A percentile compares a stretch with the other conserved stretches of the same genome.
Evolutionary conservation across 2,888 invertebrate species (phyloP).

Genomic region (Crocallis elinguaria): DNA sequence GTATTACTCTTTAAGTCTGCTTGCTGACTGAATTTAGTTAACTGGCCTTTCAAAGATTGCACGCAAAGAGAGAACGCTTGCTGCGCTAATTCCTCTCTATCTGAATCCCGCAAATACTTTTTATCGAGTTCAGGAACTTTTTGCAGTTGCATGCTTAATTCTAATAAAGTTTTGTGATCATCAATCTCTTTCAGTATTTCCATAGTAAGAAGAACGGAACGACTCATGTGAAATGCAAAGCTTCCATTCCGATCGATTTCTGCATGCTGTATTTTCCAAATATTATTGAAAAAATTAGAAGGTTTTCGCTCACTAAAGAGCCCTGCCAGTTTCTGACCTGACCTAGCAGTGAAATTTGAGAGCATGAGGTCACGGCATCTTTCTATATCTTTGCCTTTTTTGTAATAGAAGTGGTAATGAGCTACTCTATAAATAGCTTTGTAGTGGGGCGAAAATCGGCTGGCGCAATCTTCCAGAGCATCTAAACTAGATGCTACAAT

Average conservation of each 20-base stretch:
- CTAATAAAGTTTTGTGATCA: conserved; percentile 92
- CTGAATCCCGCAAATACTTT: conserved; percentile 94
- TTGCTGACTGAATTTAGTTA: conserved; percentile 82
- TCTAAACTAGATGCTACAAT: conserved; percentile 88
- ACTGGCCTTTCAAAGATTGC: conserved; percentile 87
- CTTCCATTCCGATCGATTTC: conserved; percentile 97
- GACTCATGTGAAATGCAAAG: conserved; percentile 95
- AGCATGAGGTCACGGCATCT: conserved; percentile 90
- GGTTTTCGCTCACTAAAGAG: conserved; percentile 93
- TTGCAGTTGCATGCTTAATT: conserved; percentile 91
- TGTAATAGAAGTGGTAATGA: conserved; percentile 91
- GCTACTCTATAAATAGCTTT: conserved; percentile 96
- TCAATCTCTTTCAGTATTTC: conserved; percentile 91
- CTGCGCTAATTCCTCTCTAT: conserved; percentile 91
- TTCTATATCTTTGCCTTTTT: conserved; percentile 87
- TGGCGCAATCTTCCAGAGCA: conserved; percentile 93
- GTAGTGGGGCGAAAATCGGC: conserved; percentile 95
- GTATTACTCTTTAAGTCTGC: conserved; percentile 74
- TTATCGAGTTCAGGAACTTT: conserved; percentile 94
- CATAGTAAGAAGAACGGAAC: conserved; percentile 92
- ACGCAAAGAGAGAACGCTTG: conserved; percentile 91
- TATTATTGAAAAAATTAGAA: conserved; percentile 95
- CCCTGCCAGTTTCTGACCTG: conserved; percentile 89
- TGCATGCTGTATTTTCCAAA: conserved; percentile 95
- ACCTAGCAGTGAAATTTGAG: conserved; percentile 87